phyloP scores from a whole-genome alignment of 2,113 vertebrate species.

The Menidia beryllina region DNA sequence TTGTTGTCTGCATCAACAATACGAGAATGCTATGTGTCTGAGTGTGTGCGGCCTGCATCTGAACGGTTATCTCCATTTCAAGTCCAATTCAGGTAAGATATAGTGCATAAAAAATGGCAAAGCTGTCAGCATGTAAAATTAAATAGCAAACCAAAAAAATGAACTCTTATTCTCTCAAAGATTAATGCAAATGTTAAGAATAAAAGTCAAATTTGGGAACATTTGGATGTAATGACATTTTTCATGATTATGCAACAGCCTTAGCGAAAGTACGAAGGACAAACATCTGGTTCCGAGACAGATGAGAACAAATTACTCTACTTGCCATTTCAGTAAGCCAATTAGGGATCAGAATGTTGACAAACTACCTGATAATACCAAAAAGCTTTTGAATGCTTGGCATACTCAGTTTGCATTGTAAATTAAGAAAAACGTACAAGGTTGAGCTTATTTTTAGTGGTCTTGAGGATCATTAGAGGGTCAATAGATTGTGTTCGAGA shows the following conservation, averaged over 20 bases:
- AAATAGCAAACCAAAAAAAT: no score
- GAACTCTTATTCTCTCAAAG: neutral
- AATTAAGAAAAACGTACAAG: neutral
- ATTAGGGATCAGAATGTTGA: neutral
- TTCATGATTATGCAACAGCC: neutral
- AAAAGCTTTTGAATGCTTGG: neutral
- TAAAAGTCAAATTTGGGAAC: neutral
- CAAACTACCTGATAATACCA: neutral
- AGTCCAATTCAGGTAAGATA: neutral
- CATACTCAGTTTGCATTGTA: neutral
- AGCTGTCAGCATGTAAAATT: no score
- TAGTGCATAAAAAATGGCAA: no score
- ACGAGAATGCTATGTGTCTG: conserved; percentile 11
- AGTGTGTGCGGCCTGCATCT: neutral
- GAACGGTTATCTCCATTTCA: neutral
- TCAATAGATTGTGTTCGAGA: no score
- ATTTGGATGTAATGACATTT: neutral
- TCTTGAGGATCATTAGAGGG: neutral
- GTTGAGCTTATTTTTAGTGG: neutral
- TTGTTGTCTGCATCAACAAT: conserved; percentile 8
- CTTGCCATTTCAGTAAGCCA: no score
- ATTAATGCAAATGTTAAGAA: neutral
- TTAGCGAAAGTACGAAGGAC: neutral
- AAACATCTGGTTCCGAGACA: neutral
- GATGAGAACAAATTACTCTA: neutral